A percentile compares a stretch with the other conserved stretches of the same genome.
These are phyloP conservation scores for Germaria angustata DNA, from an alignment of 2,888 invertebrate genomes.

Conservation along the genomic window DNA sequence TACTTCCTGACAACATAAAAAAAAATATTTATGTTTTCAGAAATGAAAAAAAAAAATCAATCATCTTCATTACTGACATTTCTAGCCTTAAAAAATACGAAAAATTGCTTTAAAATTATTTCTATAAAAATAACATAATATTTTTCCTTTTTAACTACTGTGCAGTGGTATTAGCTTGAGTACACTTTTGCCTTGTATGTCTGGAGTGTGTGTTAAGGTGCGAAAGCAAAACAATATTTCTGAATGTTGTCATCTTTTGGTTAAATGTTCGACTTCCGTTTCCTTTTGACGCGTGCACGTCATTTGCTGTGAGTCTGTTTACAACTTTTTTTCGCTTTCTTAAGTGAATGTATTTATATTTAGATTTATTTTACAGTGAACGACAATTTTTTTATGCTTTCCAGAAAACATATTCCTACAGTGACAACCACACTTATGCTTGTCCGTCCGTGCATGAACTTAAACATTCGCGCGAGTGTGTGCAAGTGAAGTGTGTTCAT, in stretches of 20 bases:
- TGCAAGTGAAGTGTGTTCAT: slow-evolving; percentile 49
- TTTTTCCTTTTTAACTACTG: not conserved
- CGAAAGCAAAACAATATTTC: slow-evolving; percentile 46
- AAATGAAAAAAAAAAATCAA: too few species aligned
- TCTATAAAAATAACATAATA: too few species aligned
- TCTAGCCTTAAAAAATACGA: too few species aligned
- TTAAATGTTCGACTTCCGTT: slow-evolving; percentile 78
- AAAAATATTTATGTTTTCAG: too few species aligned
- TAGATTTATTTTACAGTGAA: slow-evolving; percentile 61
- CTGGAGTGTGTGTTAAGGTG: slow-evolving; percentile 43
- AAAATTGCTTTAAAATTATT: too few species aligned
- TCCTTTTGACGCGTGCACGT: slow-evolving; percentile 74
- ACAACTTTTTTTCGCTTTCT: not conserved
- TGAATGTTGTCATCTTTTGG: slow-evolving; percentile 61
- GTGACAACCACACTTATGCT: slow-evolving; percentile 27
- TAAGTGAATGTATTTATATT: slow-evolving; percentile 51
- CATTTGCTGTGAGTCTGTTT: slow-evolving; percentile 33
- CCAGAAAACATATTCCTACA: slow-evolving; percentile 20
- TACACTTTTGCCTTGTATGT: not conserved
- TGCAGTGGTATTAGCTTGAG: not conserved
- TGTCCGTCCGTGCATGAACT: slow-evolving; percentile 35
- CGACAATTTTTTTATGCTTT: slow-evolving; percentile 24
- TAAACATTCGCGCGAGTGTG: slow-evolving; percentile 4
- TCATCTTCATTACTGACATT: too few species aligned
- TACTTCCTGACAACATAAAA: too few species aligned